A percentile compares a stretch with the other conserved stretches of the same genome.
Conservation (phyloP, 2,113 vertebrate genomes). For the Megaceryle torquata region DNA sequence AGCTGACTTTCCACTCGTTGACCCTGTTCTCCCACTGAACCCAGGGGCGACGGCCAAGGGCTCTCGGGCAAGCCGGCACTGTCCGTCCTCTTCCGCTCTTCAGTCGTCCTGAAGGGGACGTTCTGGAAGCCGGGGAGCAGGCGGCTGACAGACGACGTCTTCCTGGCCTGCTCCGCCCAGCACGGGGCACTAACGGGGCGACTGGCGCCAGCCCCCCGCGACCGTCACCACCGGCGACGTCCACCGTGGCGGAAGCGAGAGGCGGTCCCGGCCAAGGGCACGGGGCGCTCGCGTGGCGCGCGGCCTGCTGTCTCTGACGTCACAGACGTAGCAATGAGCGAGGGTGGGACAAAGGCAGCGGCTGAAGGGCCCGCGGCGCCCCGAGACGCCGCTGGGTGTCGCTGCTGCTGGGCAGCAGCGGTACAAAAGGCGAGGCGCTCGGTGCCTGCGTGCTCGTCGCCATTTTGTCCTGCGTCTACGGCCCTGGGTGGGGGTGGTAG, state of each 20-base stretch:
- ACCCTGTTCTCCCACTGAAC: too few relatives aligned
- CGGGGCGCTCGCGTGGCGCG: accelerated
- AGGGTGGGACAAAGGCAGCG: background rate
- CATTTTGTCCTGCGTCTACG: background rate
- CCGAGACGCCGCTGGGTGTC: conserved; percentile 66
- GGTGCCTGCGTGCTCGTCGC: background rate
- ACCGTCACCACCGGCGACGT: accelerated
- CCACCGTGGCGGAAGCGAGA: accelerated
- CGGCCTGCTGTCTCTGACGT: accelerated
- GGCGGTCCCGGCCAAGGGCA: accelerated
- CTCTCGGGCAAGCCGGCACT: accelerated
- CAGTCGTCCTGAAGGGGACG: too few relatives aligned
- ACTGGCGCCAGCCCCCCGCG: accelerated
- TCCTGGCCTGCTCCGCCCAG: accelerated
- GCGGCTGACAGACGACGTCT: accelerated
- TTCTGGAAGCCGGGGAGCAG: background rate
- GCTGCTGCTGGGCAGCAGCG: conserved; percentile 42
- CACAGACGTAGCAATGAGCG: accelerated
- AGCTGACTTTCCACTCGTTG: accelerated
- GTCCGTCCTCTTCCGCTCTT: background rate
- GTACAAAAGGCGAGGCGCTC: background rate
- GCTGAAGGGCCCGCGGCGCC: background rate
- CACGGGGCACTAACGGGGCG: background rate
- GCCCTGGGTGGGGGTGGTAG: background rate
- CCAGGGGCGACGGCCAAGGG: too few relatives aligned